phyloP scores from a whole-genome alignment of 2,113 vertebrate genomes.

The Myocastor coypus region DNA sequence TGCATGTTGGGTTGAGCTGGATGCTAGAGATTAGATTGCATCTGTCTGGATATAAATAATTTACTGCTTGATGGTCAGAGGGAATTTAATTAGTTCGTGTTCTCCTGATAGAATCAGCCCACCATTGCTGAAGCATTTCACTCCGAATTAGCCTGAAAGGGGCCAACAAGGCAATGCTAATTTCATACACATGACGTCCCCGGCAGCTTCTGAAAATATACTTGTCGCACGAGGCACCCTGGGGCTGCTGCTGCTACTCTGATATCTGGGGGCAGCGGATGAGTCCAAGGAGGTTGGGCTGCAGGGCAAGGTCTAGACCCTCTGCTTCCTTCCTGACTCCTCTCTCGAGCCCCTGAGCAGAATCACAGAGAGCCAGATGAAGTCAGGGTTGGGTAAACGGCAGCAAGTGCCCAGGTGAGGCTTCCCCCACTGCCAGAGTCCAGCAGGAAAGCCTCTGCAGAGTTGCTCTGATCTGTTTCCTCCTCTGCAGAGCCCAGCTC shows the following conservation, averaged over 20 bases:
- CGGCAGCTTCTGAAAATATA: conserved; percentile 83
- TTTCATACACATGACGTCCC: conserved; percentile 86
- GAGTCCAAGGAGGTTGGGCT: background rate
- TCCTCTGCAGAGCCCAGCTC: background rate
- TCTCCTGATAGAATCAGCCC: conserved; percentile 91
- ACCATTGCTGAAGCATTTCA: conserved; percentile 90
- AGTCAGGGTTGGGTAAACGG: rapidly evolving
- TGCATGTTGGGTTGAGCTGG: conserved; percentile 76
- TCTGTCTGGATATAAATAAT: conserved; percentile 91
- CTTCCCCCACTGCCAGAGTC: background rate
- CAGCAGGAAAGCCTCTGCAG: background rate
- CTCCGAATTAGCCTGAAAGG: conserved; percentile 90
- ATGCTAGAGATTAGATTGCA: conserved; percentile 85
- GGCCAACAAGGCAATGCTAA: conserved; percentile 88
- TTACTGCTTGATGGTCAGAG: conserved; percentile 89
- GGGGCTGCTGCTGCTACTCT: background rate
- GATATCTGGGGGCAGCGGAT: background rate
- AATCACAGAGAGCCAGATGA: background rate
- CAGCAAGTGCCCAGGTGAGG: background rate
- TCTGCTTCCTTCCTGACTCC: rapidly evolving
- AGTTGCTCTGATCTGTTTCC: background rate
- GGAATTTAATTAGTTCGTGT: conserved; percentile 89
- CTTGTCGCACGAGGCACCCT: background rate
- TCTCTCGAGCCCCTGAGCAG: background rate
- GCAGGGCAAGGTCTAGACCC: background rate